Conservation (phyloP, 2,113 vertebrate species). For the Psittacula cyanocephala region DNA sequence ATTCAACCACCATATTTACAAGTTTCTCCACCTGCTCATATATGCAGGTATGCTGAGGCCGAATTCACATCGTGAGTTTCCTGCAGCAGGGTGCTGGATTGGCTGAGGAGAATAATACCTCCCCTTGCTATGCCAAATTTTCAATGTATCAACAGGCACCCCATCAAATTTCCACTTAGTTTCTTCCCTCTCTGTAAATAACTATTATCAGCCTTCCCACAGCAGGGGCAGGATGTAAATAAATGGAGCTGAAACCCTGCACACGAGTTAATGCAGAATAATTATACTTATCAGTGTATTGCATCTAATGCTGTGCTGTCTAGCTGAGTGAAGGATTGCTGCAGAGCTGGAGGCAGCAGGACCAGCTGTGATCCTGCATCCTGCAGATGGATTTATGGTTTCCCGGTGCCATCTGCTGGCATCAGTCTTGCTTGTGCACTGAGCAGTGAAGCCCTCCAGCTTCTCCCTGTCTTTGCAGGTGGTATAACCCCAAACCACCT, state of each 20-base stretch:
- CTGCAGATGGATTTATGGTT: not conserved
- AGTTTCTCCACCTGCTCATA: not conserved
- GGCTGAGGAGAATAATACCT: not conserved
- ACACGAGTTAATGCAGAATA: not conserved
- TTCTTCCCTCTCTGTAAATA: not conserved
- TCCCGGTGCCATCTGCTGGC: slow-evolving; percentile 68
- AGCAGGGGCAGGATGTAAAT: not conserved
- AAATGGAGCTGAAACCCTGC: not conserved
- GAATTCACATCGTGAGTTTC: not conserved
- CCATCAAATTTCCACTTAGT: not conserved
- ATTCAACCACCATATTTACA: not conserved
- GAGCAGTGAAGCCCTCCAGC: not conserved
- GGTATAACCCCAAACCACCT: not conserved
- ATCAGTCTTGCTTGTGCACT: not conserved
- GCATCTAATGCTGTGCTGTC: accelerated
- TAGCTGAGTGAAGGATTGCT: not conserved
- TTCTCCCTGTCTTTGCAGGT: not conserved
- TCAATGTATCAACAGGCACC: not conserved
- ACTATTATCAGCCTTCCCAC: not conserved
- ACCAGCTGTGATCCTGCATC: accelerated
- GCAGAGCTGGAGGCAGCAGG: not conserved
- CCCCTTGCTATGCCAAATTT: not conserved
- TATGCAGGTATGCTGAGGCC: not conserved
- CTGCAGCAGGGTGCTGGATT: not conserved
- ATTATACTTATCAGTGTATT: not conserved